phyloP scores from a whole-genome alignment of 2,113 vertebrate species.

The Miniopterus natalensis region DNA sequence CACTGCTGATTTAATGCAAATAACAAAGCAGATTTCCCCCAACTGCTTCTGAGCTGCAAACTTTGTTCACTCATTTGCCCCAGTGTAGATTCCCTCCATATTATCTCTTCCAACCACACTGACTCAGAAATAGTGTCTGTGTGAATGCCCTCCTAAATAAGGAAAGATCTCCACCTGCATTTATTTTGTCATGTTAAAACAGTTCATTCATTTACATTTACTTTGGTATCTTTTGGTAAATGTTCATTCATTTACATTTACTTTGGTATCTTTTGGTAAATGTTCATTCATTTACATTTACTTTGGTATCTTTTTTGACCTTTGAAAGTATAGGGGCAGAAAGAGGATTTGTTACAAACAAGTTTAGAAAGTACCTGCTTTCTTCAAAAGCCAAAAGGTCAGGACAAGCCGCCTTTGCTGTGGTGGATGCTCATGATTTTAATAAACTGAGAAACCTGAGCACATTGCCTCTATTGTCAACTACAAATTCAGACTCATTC shows the following conservation, averaged over 20 bases:
- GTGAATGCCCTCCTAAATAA: not conserved
- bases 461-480: not conserved
- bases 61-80: not conserved
- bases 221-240: no score
- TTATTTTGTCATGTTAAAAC: slow-evolving; percentile 35
- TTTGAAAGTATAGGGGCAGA: not conserved
- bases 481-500: not conserved
- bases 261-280: not conserved
- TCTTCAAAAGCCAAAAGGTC: not conserved
- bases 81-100: not conserved
- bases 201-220: no score
- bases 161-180: not conserved
- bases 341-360: not conserved
- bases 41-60: not conserved
- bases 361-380: not conserved
- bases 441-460: not conserved
- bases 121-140: not conserved
- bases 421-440: not conserved
- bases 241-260: not conserved
- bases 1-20: not conserved
- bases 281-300: not conserved
- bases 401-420: not conserved
- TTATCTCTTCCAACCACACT: not conserved
- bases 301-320: not conserved
- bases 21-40: not conserved